Conservation (phyloP, 2,888 invertebrate species). For the Drosophila niveifrons region DNA sequence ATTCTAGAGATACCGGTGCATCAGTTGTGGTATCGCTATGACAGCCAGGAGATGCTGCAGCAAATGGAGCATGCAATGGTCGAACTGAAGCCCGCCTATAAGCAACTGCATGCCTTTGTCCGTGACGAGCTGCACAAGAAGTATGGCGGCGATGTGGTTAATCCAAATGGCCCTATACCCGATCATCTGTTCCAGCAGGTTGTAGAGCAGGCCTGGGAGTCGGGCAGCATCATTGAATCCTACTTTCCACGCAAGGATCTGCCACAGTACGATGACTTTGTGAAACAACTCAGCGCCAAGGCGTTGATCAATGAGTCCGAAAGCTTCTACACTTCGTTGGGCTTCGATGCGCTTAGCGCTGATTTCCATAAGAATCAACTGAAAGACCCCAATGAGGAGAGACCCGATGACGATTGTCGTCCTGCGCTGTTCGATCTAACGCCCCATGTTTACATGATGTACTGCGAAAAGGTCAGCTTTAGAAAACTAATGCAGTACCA, state of each 20-base stretch:
- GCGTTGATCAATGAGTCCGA: constrained; percentile 80
- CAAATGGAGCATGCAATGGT: constrained; percentile 85
- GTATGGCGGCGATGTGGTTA: constrained; percentile 89
- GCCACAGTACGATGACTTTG: constrained; percentile 81
- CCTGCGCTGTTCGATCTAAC: constrained; percentile 83
- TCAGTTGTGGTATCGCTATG: constrained; percentile 79
- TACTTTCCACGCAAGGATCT: constrained; percentile 78
- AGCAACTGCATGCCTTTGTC: constrained; percentile 93
- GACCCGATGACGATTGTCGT: constrained; percentile 80
- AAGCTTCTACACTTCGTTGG: constrained; percentile 82
- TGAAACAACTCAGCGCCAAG: constrained; percentile 72
- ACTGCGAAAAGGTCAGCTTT: constrained; percentile 84
- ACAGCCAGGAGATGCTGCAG: constrained; percentile 76
- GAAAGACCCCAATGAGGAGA: constrained; percentile 76
- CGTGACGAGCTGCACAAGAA: constrained; percentile 89
- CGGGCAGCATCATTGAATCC: constrained; percentile 80
- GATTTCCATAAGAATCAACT: constrained; percentile 77
- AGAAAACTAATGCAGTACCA: constrained; percentile 83
- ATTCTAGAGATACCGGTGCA: constrained; percentile 78
- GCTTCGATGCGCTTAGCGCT: constrained; percentile 71
- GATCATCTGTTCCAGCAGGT: constrained; percentile 90
- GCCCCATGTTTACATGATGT: constrained; percentile 82
- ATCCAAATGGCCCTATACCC: constrained; percentile 90
- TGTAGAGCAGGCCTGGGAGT: constrained; percentile 82
- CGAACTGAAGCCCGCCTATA: constrained; percentile 88